Percentiles rank a stretch among this genome's conserved stretches.
Evolutionary conservation across 2,888 invertebrate species (phyloP).

Genomic region (Agrotis clavis): DNA sequence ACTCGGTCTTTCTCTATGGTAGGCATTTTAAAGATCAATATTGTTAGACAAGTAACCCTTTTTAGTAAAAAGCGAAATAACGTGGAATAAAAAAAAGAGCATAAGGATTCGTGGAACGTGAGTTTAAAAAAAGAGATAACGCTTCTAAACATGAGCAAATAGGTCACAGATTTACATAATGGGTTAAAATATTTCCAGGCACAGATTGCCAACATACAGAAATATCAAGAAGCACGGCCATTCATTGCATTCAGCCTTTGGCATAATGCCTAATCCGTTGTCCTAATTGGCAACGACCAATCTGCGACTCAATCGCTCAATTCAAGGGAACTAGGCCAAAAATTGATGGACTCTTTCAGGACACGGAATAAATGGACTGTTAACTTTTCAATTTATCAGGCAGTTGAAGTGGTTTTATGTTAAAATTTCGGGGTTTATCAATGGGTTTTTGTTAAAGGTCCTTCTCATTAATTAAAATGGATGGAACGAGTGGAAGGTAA

Average conservation of each 20-base stretch:
- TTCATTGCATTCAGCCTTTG: conserved; percentile 53
- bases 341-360: conserved; percentile 18
- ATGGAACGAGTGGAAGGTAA: not conserved
- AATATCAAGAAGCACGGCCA: conserved; percentile 38
- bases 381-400: conserved; percentile 43
- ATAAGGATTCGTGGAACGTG: not conserved
- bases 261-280: conserved; percentile 50
- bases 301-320: conserved; percentile 35
- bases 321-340: conserved; percentile 31
- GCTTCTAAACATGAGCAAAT: not conserved
- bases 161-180: conserved; percentile 27
- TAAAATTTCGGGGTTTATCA: conserved; percentile 20
- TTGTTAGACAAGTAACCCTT: conserved; percentile 15
- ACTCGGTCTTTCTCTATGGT: not conserved
- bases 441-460: conserved; percentile 4
- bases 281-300: conserved; percentile 51
- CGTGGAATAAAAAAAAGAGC: not conserved
- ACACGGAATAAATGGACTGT: conserved; percentile 19
- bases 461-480: conserved; percentile 39
- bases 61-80: conserved; percentile 10
- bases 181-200: conserved; percentile 21
- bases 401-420: conserved; percentile 14
- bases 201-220: conserved; percentile 14
- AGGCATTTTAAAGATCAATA: not conserved
- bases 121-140: not conserved